Conservation (phyloP, 2,113 vertebrate genomes). For the Acanthisitta chloris region DNA sequence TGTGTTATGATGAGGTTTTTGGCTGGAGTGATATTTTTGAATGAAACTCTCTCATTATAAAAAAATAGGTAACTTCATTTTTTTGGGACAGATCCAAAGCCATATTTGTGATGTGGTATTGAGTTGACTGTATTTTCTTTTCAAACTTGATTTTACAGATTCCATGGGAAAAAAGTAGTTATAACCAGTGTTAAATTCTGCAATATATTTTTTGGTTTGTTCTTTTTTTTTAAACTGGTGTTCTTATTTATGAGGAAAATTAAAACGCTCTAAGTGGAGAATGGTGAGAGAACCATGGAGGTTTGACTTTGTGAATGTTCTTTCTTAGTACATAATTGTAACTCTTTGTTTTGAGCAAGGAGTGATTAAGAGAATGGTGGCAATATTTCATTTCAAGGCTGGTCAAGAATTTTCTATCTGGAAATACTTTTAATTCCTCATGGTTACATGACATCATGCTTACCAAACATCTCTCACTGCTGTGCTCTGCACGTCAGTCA, state of each 20-base stretch:
- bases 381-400: not conserved
- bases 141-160: not conserved
- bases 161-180: not conserved
- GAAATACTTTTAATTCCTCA: not conserved
- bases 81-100: not conserved
- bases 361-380: not conserved
- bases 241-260: not conserved
- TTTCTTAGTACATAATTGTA: not conserved
- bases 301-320: not conserved
- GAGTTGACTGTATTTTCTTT: not conserved
- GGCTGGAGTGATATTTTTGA: not conserved
- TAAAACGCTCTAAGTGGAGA: not conserved
- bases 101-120: accelerated
- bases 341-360: not conserved
- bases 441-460: not conserved
- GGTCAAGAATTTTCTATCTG: not conserved
- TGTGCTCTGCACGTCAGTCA: not conserved
- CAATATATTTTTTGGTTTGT: not conserved
- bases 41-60: not conserved
- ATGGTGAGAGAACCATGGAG: not conserved
- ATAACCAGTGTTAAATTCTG: not conserved
- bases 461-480: accelerated
- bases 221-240: not conserved
- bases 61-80: not conserved
- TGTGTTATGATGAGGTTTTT: not conserved